Conservation (phyloP, 1,140 invertebrate genomes). For the Drosophila parabipectinata region DNA sequence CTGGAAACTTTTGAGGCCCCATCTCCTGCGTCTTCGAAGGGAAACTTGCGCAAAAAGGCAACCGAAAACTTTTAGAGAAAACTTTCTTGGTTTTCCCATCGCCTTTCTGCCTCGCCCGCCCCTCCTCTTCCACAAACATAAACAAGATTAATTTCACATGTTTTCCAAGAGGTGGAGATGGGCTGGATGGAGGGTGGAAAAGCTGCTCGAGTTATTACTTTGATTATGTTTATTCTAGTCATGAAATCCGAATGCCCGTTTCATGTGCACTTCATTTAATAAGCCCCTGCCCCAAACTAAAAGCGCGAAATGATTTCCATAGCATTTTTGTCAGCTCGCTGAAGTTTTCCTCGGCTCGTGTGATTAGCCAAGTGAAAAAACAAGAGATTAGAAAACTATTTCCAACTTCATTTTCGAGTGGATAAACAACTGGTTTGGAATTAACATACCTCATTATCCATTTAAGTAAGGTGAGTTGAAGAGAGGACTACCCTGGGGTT, state of each 20-base stretch:
- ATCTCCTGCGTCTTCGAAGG: not conserved
- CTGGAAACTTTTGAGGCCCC: conserved; percentile 45
- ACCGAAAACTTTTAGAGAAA: conserved; percentile 58
- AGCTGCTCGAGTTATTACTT: conserved; percentile 70
- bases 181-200: not conserved
- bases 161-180: conserved; percentile 32
- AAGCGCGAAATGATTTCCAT: conserved; percentile 65
- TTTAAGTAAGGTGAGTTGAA: conserved; percentile 29
- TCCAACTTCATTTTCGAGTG: conserved; percentile 47
- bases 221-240: conserved; percentile 82
- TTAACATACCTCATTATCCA: conserved; percentile 2
- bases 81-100: conserved; percentile 53
- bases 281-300: conserved; percentile 40
- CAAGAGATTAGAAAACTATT: conserved; percentile 71
- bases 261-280: conserved; percentile 81
- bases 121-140: conserved; percentile 55
- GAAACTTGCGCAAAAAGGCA: conserved; percentile 67
- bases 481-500: too few relatives aligned
- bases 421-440: conserved; percentile 1
- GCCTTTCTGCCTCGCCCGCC: conserved; percentile 22
- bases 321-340: conserved; percentile 44
- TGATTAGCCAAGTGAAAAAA: conserved; percentile 81
- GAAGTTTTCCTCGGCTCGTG: conserved; percentile 36
- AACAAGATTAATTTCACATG: conserved; percentile 82
- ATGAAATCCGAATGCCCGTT: conserved; percentile 69